phyloP scores from a whole-genome alignment of 2,888 invertebrate genomes.

The Eristalis intricaria region DNA sequence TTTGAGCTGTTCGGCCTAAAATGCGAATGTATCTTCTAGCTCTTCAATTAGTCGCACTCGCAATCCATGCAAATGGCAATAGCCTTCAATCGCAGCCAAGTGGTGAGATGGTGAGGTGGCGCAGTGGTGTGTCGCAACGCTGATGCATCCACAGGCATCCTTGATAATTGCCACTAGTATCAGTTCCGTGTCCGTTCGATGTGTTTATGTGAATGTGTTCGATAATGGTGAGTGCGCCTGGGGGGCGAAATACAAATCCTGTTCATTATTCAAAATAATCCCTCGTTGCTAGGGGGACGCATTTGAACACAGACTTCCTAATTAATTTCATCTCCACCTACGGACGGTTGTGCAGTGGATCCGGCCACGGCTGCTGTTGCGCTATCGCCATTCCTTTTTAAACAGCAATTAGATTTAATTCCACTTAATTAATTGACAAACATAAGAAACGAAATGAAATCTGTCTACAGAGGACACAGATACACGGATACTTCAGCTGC shows the following conservation, averaged over 20 bases:
- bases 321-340: conserved; percentile 58
- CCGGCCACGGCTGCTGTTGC: conserved; percentile 9
- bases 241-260: conserved; percentile 60
- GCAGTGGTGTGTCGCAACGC: background rate
- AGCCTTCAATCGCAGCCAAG: conserved; percentile 9
- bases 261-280: conserved; percentile 69
- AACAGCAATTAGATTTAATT: conserved; percentile 67
- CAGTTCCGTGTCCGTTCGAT: conserved; percentile 30
- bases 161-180: conserved; percentile 41
- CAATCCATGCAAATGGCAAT: conserved; percentile 37
- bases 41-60: conserved; percentile 40
- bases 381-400: conserved; percentile 47
- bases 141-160: conserved; percentile 10
- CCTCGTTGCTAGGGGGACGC: conserved; percentile 56
- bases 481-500: background rate
- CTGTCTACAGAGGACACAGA: conserved; percentile 4
- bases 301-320: conserved; percentile 58
- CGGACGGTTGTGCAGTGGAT: background rate
- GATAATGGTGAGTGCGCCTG: conserved; percentile 33
- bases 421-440: conserved; percentile 67
- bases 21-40: conserved; percentile 14
- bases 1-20: conserved; percentile 24
- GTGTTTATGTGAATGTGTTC: background rate
- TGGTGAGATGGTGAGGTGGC: conserved; percentile 3
- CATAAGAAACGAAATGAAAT: conserved; percentile 57